Evolutionary conservation across 2,888 invertebrate genomes (phyloP), one percentile per base, ranked within the genome.

Genomic region (Anodontia alba): DNA sequence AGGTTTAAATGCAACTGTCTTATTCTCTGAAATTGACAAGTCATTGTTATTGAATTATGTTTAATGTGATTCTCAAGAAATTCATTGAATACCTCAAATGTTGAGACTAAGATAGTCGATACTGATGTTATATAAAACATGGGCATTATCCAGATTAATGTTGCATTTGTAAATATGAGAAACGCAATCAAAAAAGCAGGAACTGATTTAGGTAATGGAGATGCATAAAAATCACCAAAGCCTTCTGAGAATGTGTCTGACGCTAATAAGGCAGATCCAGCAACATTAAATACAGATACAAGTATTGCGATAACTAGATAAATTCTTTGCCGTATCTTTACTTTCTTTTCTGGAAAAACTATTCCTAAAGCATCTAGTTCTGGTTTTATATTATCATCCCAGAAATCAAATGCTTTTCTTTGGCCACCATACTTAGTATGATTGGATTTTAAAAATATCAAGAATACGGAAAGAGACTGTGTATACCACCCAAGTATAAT

Each of bases 341-440:
- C 10, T 8, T 31, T 33, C 20, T 62, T 17, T 33, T n/a, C 33
- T 33, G 62, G 62, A 20, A 72, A 57, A 7, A 29, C 8, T 1
- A 72, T 31, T 23, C 42, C 57, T 7, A 72, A 38, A 2, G 8
- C 33, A 7, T 72, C 51, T 33, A 57, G 26, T n/a, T 15, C 38
- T 2, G 72, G 72, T 12, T 10, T 57, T 38, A 72, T 38, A 29
- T 38, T 42, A 36, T 51, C 46, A 38, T 72, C 51, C 51, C 51
- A 72, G 33, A 29, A 36, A 26, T 72, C 57, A 36, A 57, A 72
- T 23, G 57, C 72, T 23, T 38, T 17, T 8, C n/a, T n/a, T 38
- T 57, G 72, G 23, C 33, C 33, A 20, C 57, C 49, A n/a, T 49
- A 31, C 17, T 49, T 46, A 0, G 31, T 20, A 15, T 33, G 26